Base-by-base conservation (phyloP, 2,888 invertebrate species). In the Pyrrhia umbra region DNA sequence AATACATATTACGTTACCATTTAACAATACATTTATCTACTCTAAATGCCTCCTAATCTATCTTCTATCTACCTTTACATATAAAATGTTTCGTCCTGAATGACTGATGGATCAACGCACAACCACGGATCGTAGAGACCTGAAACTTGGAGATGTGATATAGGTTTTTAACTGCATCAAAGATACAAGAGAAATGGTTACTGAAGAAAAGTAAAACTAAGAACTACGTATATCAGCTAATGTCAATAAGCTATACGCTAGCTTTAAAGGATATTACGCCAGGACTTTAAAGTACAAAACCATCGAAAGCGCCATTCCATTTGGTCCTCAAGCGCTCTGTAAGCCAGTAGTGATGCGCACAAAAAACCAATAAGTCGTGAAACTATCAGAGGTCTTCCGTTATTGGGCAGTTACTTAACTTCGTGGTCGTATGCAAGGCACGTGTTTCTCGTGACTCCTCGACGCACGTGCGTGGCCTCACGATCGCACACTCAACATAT, bases 391-490 rank as follows among this genome's bases (percentile, higher is more conserved):
- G 88, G 73, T 86, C 90, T 83, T 70, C 69, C 62, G 72, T 68
- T 75, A 79, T 79, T 89, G 89, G 90, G 52, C 83, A 79, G 82
- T 73, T 77, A 76, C 74, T 76, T 83, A 79, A 82, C 79, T 71
- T 68, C 62, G 72, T 67, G 77, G 89, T 84, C 77, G 75, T 76
- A 90, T 82, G 83, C 88, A 67, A 77, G 74, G 65, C 91, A 90
- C 90, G 90, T 85, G 79, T 39, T 66, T 77, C 76, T 85, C 90
- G 90, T 91, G 91, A 89, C 90, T 89, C 85, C 86, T 72, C 84
- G 74, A 84, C 87, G 85, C 88, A 88, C 90, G 90, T 90, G 90
- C 82, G 83, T 84, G 47, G 90, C 82, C 75, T 90, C 84, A 68
- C 80, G 84, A 89, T 87, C 77, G 66, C 71, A 77, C 75, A 81